Base-by-base conservation (phyloP, 1,140 invertebrate species). In the Caenorhabditis remanei region DNA sequence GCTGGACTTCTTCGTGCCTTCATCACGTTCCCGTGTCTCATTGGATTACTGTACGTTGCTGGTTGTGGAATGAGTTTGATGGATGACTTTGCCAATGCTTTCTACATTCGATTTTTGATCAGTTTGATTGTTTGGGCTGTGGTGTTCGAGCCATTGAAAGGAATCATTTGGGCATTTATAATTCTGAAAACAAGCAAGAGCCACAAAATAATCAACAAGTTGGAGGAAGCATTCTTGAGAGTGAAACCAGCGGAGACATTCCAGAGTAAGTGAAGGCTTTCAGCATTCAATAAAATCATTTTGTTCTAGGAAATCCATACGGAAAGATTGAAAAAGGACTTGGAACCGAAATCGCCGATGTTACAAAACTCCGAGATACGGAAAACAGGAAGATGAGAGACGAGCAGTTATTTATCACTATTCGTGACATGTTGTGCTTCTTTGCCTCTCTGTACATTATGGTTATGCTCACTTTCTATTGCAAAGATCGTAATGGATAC, bases 391-490 rank as follows among this genome's bases (percentile, higher is more conserved):
- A 93, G 14, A 84, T 93, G 87, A 93, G 93, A 56, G 93, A 94
- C 88, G 92, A 93, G 48, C 91, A 94, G 90, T 93, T 94, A 93
- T 89, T 89, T 56, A 75, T 90, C 19, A 89, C 89, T 0, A 41
- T 84, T 16, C 87, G 84, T 21, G 85, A 89, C 85, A 79, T 89
- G 61, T 14, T 87, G 9, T 61, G 58, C 32, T 82, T 87, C 63
- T 53, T 87, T 11, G 75, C 61, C 24, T 82, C 86, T 90, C 85
- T 94, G 50, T 93, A 92, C 90, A 91, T 94, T 16, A 90, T 94
- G 21, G 90, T 93, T 85, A 90, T 93, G 13, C 91, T 94, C 82
- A 93, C 93, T 85, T 94, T 93, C 88, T 90, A 91, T n/a, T 92
- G 92, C 87, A 88, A 93, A 41, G 93, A 92, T 85, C 87, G 91